Conservation (phyloP, 2,888 invertebrate species). For the Lamellibrachia satsuma region DNA sequence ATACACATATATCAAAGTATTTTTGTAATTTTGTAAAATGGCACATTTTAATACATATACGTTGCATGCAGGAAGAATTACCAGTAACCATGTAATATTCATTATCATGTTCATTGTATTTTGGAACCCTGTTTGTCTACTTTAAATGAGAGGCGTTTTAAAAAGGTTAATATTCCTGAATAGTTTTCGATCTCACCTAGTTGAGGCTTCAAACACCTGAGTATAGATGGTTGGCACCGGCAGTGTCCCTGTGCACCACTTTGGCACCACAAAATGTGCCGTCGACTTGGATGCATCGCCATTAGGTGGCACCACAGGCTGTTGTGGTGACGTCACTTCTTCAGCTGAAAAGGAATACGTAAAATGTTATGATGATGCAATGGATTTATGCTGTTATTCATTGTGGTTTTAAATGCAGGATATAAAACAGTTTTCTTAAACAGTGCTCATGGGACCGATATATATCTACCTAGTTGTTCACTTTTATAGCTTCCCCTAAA, state of each 20-base stretch:
- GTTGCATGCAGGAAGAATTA: too few species aligned
- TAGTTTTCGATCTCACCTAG: constrained; percentile 48
- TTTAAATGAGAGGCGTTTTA: too few species aligned
- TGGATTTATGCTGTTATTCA: not conserved
- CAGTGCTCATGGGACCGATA: too few species aligned
- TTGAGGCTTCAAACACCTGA: constrained; percentile 56
- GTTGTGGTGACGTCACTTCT: not conserved
- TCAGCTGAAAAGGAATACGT: not conserved
- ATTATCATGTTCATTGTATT: too few species aligned
- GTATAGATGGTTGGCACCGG: constrained; percentile 58
- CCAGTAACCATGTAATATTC: too few species aligned
- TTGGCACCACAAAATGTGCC: constrained; percentile 29
- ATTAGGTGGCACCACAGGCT: not conserved
- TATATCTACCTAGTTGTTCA: too few species aligned
- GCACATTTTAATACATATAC: too few species aligned
- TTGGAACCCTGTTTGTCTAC: too few species aligned
- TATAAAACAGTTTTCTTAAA: too few species aligned
- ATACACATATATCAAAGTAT: not conserved
- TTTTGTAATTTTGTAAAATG: too few species aligned
- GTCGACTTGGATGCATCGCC: not conserved
- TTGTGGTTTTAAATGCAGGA: not conserved
- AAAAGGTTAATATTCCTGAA: not conserved
- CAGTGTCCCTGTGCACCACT: constrained; percentile 45
- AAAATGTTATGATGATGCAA: not conserved
- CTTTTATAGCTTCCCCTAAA: too few species aligned